phyloP scores from a whole-genome alignment of 2,888 invertebrate genomes.

The Lasioglossum morio region DNA sequence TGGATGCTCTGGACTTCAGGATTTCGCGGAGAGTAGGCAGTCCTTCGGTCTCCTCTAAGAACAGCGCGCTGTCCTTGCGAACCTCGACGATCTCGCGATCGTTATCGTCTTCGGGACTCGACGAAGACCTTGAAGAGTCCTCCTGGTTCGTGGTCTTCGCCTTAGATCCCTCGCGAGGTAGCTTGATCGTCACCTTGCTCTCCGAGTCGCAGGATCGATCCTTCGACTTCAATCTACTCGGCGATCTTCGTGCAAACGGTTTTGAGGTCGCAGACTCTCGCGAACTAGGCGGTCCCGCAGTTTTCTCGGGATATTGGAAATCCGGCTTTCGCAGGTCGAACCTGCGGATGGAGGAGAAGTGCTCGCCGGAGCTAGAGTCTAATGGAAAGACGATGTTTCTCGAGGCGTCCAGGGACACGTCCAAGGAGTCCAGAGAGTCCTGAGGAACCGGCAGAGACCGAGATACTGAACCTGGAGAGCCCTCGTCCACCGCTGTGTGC shows the following conservation, averaged over 20 bases:
- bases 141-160: constrained; percentile 2
- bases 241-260: background rate
- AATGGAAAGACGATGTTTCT: constrained; percentile 46
- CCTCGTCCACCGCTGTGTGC: constrained; percentile 85
- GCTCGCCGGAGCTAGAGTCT: constrained; percentile 20
- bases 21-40: constrained; percentile 64
- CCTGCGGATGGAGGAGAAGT: constrained; percentile 12
- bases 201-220: background rate
- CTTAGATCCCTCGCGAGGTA: constrained; percentile 1
- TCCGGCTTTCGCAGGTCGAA: constrained; percentile 9
- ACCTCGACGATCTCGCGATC: constrained; percentile 69
- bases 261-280: background rate
- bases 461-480: constrained; percentile 79
- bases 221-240: background rate
- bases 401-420: constrained; percentile 30
- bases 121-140: constrained; percentile 39
- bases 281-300: background rate
- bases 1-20: constrained; percentile 49
- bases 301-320: constrained; percentile 5
- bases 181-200: constrained; percentile 21
- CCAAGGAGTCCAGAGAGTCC: constrained; percentile 33
- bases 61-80: constrained; percentile 79
- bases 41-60: constrained; percentile 71
- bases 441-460: constrained; percentile 52
- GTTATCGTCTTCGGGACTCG: constrained; percentile 64